Evolutionary conservation across 2,888 invertebrate species (phyloP).

Genomic region (Malthinus seriepunctatus): DNA sequence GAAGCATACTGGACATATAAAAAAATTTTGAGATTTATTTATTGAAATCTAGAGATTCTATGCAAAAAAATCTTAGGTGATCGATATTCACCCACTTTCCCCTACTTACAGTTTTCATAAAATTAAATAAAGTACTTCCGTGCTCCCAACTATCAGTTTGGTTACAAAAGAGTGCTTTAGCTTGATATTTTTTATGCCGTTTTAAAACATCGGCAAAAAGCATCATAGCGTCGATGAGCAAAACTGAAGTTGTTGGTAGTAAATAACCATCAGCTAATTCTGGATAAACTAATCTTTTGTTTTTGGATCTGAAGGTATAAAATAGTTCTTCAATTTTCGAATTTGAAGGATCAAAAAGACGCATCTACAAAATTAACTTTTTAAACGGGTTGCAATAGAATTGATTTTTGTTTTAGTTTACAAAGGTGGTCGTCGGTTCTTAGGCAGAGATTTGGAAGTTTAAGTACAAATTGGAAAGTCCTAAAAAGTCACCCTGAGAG

Average conservation of each 20-base stretch:
- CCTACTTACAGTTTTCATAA: constrained; percentile 72
- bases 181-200: constrained; percentile 11
- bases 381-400: constrained; percentile 52
- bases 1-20: too few species aligned
- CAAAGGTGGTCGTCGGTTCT: too few species aligned
- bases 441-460: too few species aligned
- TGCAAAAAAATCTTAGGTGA: too few species aligned
- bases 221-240: constrained; percentile 85
- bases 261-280: constrained; percentile 10
- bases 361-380: constrained; percentile 47
- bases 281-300: constrained; percentile 10
- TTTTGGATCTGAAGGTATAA: constrained; percentile 2
- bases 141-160: constrained; percentile 70
- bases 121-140: constrained; percentile 83
- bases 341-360: constrained; percentile 64
- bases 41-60: too few species aligned
- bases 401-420: too few species aligned
- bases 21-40: too few species aligned
- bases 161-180: constrained; percentile 62
- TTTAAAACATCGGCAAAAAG: constrained; percentile 77
- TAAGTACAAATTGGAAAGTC: too few species aligned
- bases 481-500: too few species aligned
- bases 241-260: constrained; percentile 70
- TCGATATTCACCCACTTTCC: too few species aligned
- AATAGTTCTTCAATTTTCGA: constrained; percentile 2